Conservation (phyloP, 2,113 vertebrate species). For the Hylia prasina region DNA sequence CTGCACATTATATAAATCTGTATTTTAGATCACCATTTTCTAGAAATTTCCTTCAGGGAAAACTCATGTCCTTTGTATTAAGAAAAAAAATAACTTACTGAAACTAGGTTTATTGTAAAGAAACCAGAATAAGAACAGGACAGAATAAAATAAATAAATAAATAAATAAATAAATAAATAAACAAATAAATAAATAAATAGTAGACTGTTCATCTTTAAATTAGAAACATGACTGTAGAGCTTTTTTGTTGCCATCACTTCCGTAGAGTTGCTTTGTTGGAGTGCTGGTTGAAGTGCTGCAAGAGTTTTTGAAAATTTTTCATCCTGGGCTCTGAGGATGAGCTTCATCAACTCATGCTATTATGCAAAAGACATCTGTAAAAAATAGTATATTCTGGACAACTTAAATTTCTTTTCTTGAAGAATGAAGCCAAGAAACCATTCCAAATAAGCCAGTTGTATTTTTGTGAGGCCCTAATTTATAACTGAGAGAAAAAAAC, state of each 20-base stretch:
- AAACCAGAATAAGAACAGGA: neutral
- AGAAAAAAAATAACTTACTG: neutral
- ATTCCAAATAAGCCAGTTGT: neutral
- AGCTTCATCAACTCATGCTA: neutral
- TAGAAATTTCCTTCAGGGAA: neutral
- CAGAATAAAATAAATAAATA: neutral
- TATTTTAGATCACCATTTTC: neutral
- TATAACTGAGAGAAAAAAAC: neutral
- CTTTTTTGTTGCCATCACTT: too few relatives aligned
- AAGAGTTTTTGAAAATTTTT: too few relatives aligned
- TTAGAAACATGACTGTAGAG: neutral
- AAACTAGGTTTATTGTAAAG: neutral
- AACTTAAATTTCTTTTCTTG: neutral
- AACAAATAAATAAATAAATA: neutral
- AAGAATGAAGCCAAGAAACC: neutral
- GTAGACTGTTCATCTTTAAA: neutral
- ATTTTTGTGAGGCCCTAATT: neutral
- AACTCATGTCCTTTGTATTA: neutral
- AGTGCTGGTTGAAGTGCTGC: too few relatives aligned
- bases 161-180: neutral
- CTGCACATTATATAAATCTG: neutral
- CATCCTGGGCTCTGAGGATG: too few relatives aligned
- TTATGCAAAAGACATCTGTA: neutral
- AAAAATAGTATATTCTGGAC: neutral
- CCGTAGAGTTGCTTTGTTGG: too few relatives aligned